Conservation (phyloP, 2,888 invertebrate species). For the Hypsopygia costalis region DNA sequence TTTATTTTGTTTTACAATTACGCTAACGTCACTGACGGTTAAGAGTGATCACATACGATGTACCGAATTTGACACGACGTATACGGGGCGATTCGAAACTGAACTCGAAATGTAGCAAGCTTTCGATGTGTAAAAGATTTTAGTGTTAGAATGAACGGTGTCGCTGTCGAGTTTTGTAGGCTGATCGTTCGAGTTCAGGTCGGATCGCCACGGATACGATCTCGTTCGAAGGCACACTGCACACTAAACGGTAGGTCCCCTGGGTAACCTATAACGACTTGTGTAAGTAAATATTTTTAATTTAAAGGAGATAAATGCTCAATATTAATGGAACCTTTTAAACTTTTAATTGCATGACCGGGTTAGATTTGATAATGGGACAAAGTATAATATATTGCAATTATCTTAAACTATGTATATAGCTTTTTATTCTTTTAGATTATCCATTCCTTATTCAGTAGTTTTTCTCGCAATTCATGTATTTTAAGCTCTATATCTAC, state of each 20-base stretch:
- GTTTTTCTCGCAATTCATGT: slow-evolving; percentile 46
- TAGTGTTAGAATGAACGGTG: slow-evolving; percentile 27
- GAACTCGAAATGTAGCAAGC: slow-evolving; percentile 26
- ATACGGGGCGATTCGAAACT: slow-evolving; percentile 16
- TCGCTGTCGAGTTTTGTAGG: slow-evolving; percentile 10
- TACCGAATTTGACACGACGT: slow-evolving; percentile 14
- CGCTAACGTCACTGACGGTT: not conserved
- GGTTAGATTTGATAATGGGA: slow-evolving; percentile 33
- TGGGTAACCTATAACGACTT: slow-evolving; percentile 18
- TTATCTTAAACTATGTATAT: slow-evolving; percentile 17
- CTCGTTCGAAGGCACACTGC: slow-evolving; percentile 27
- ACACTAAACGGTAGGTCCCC: slow-evolving; percentile 26
- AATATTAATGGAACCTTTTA: slow-evolving; percentile 55
- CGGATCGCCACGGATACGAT: slow-evolving; percentile 18
- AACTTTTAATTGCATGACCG: slow-evolving; percentile 70
- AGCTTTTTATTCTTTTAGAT: slow-evolving; percentile 39
- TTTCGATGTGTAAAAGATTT: slow-evolving; percentile 31
- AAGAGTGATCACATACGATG: slow-evolving; percentile 9
- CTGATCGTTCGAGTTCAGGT: slow-evolving; percentile 16
- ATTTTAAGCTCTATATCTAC: slow-evolving; percentile 42
- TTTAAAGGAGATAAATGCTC: slow-evolving; percentile 43
- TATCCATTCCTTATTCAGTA: slow-evolving; percentile 70
- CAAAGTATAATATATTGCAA: slow-evolving; percentile 36
- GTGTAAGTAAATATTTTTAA: slow-evolving; percentile 26
- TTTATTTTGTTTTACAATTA: not conserved